These are phyloP conservation scores for Olivierus martensii DNA, from an alignment of 1,140 invertebrate genomes.

Conservation along the genomic window DNA sequence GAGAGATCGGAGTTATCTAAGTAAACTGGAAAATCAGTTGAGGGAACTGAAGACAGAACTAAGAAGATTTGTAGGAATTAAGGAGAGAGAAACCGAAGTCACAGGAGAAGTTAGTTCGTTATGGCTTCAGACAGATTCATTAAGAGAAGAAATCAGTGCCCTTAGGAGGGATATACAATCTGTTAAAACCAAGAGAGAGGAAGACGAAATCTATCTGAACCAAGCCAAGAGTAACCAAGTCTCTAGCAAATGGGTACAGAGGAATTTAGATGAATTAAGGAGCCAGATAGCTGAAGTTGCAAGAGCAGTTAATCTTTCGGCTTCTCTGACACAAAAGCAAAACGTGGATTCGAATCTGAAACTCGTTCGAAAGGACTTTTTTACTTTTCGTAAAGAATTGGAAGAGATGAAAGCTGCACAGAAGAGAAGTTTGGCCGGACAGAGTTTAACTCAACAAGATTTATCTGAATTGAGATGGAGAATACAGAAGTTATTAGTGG, in stretches of 20 bases:
- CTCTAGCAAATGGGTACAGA: slow-evolving; percentile 13
- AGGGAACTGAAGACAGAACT: not conserved
- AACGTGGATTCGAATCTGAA: not conserved
- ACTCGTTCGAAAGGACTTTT: slow-evolving; percentile 8
- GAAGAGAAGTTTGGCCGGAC: slow-evolving; percentile 5
- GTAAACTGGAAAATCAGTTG: not conserved
- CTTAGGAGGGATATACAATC: slow-evolving; percentile 6
- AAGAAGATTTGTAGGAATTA: not conserved
- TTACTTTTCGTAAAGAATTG: slow-evolving; percentile 1
- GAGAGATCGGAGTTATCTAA: not conserved
- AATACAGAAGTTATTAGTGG: slow-evolving; percentile 1
- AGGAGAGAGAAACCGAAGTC: not conserved
- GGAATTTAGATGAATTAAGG: slow-evolving; percentile 10
- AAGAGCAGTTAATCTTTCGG: slow-evolving; percentile 11
- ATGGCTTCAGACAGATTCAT: not conserved
- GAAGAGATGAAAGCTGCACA: slow-evolving; percentile 4
- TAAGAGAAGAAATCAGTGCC: slow-evolving; percentile 3
- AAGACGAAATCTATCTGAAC: not conserved
- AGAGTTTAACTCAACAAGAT: slow-evolving; percentile 5
- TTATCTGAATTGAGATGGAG: slow-evolving; percentile 8
- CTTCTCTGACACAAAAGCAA: slow-evolving; percentile 6
- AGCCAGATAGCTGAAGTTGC: slow-evolving; percentile 15
- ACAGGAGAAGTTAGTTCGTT: not conserved
- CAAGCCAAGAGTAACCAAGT: slow-evolving; percentile 1
- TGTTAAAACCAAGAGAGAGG: not conserved